These are phyloP conservation scores for Apamea sordens DNA, from an alignment of 2,888 invertebrate species.

Conservation along the genomic window DNA sequence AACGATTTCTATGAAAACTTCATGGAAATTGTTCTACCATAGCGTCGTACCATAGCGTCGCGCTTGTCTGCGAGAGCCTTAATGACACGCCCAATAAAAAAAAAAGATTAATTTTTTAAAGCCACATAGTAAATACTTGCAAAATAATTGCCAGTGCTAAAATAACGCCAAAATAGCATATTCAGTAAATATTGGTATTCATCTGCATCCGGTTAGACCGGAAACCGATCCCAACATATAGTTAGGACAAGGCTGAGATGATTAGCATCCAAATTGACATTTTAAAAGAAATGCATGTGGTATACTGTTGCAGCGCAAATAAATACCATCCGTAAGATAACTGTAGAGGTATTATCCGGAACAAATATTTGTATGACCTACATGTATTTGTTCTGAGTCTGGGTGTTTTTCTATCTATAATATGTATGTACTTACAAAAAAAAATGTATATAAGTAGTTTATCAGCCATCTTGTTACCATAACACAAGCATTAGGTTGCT, in stretches of 20 bases:
- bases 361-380: too few relatives aligned
- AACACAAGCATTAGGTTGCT: too few relatives aligned
- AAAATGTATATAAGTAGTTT: too few relatives aligned
- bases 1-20: too few relatives aligned
- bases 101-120: too few relatives aligned
- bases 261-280: not conserved
- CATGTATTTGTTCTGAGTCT: too few relatives aligned
- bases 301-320: not conserved
- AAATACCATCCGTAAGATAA: not conserved
- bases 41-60: too few relatives aligned
- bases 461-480: too few relatives aligned
- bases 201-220: not conserved
- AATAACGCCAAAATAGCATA: not conserved
- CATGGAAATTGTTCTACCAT: too few relatives aligned
- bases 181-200: not conserved
- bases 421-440: too few relatives aligned
- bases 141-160: not conserved
- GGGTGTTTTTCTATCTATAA: too few relatives aligned
- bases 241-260: not conserved
- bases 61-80: too few relatives aligned
- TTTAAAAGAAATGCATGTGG: not conserved
- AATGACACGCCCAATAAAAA: not conserved
- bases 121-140: rapidly evolving
- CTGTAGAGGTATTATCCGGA: not conserved
- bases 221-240: not conserved